A percentile compares a stretch with the other conserved stretches of the same genome.
These are phyloP conservation scores for Epirrhoe tristata DNA, from an alignment of 2,888 invertebrate species.

Conservation along the genomic window DNA sequence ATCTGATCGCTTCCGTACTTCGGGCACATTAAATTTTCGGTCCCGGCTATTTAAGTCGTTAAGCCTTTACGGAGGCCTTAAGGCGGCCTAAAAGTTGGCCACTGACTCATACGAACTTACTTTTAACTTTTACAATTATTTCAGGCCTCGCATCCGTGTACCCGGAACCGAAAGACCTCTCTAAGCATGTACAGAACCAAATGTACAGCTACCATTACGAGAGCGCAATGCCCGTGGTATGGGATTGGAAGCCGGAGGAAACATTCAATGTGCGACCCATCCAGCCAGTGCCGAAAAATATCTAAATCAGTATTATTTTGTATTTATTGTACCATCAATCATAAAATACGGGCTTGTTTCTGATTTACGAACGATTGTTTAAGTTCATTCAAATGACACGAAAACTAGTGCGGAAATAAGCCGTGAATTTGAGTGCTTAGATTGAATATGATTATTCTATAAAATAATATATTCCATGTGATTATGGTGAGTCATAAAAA, in stretches of 20 bases:
- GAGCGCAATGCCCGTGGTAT: conserved; percentile 89
- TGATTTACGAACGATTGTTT: not conserved
- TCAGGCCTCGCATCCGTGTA: conserved; percentile 93
- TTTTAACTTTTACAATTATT: conserved; percentile 24
- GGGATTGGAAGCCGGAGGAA: conserved; percentile 86
- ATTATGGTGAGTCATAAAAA: too few species aligned
- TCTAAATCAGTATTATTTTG: conserved; percentile 60
- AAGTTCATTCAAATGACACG: not conserved
- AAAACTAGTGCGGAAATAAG: not conserved
- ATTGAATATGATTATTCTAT: not conserved
- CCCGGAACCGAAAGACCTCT: conserved; percentile 92
- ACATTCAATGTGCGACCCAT: conserved; percentile 76
- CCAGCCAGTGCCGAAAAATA: conserved; percentile 78
- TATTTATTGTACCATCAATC: conserved; percentile 1
- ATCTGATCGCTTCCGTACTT: too few species aligned
- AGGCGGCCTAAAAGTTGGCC: too few species aligned
- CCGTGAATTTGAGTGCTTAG: not conserved
- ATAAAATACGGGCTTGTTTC: not conserved
- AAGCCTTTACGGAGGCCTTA: too few species aligned
- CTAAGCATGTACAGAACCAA: conserved; percentile 89
- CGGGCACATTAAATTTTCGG: too few species aligned
- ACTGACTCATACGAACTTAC: too few species aligned
- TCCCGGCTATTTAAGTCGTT: too few species aligned
- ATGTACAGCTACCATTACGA: conserved; percentile 93
- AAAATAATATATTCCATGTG: too few species aligned